Evolutionary conservation across 2,113 vertebrate species (phyloP).

Genomic region (Oryzias woworae): DNA sequence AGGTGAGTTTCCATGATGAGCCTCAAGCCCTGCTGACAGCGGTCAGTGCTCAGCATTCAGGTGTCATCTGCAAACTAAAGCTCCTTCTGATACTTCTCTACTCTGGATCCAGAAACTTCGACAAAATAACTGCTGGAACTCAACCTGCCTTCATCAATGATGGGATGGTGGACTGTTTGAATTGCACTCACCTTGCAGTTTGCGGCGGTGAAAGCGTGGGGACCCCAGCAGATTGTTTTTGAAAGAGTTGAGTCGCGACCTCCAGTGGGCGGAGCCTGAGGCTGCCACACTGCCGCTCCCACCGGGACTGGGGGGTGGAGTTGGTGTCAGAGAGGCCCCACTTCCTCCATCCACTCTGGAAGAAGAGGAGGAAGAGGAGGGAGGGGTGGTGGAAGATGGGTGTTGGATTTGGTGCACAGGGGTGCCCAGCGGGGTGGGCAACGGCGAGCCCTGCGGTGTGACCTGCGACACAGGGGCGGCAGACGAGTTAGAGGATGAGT

Average conservation of each 20-base stretch:
- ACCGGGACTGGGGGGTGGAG: constrained; percentile 87
- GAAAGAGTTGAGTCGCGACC: constrained; percentile 90
- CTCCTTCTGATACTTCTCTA: no score
- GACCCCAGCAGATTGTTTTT: constrained; percentile 94
- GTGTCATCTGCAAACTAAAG: no score
- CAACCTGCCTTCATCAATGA: no score
- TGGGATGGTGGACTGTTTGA: not conserved
- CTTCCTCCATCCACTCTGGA: constrained; percentile 77
- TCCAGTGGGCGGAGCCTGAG: constrained; percentile 84
- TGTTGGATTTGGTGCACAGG: constrained; percentile 82
- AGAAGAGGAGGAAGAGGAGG: constrained; percentile 78
- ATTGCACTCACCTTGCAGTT: constrained; percentile 84
- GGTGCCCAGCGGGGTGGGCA: constrained; percentile 83
- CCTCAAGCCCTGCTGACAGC: constrained; percentile 1
- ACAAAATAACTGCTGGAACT: no score
- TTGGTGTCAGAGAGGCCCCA: constrained; percentile 75
- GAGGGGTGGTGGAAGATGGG: constrained; percentile 79
- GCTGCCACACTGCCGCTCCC: constrained; percentile 79
- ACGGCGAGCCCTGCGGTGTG: constrained; percentile 85
- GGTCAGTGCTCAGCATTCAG: no score
- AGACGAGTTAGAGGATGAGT: constrained; percentile 76
- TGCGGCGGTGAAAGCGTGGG: constrained; percentile 91
- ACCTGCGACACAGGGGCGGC: constrained; percentile 81
- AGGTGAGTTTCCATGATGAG: constrained; percentile 22
- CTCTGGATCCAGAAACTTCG: no score